phyloP scores from a whole-genome alignment of 2,797 vertebrate genomes.

The Lepus townsendii region DNA sequence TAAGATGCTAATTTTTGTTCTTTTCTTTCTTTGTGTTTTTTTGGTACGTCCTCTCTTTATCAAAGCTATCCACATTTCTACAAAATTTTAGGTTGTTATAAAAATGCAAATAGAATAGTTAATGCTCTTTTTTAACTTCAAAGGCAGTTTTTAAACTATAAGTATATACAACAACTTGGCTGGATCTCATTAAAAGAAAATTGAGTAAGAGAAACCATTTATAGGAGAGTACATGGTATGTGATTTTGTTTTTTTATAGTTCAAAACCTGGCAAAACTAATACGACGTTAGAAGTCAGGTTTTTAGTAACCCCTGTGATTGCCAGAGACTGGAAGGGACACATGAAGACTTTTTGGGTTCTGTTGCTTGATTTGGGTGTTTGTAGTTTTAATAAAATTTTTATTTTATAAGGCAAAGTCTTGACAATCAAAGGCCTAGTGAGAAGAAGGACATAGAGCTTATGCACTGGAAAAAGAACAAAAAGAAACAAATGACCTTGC shows the following conservation, averaged over 20 bases:
- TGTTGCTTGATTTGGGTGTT: background rate
- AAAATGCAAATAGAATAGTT: background rate
- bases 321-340: background rate
- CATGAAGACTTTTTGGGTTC: background rate
- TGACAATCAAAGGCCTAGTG: background rate
- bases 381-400: background rate
- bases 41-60: background rate
- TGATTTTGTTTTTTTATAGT: background rate
- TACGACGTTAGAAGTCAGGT: background rate
- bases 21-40: background rate
- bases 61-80: background rate
- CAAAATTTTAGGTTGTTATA: background rate
- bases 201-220: background rate
- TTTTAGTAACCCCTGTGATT: background rate
- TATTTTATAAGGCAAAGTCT: background rate
- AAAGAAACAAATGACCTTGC: background rate
- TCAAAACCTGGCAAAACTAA: background rate
- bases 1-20: background rate
- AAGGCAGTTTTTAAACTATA: background rate
- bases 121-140: background rate
- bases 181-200: background rate
- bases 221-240: too few relatives aligned
- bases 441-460: background rate
- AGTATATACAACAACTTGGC: background rate
- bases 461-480: background rate